Conservation (phyloP, 2,888 invertebrate species). For the Tachina fera region DNA sequence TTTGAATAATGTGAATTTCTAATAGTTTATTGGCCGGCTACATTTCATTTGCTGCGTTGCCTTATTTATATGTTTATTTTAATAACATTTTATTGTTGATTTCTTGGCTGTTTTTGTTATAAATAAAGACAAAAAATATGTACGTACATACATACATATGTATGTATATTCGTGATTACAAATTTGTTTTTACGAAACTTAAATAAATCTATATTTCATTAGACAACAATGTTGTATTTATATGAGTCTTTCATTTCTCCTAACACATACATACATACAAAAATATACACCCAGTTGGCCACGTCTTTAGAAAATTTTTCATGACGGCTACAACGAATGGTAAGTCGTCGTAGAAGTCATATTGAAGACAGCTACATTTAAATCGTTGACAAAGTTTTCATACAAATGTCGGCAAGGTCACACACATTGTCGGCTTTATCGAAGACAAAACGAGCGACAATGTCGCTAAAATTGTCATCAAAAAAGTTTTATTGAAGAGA, state of each 20-base stretch:
- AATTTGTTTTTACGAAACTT: slow-evolving; percentile 32
- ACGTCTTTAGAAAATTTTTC: no score
- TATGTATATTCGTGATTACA: not conserved
- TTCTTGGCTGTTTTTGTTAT: slow-evolving; percentile 7
- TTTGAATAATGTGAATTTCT: slow-evolving; percentile 58
- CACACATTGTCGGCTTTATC: no score
- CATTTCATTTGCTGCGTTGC: slow-evolving; percentile 41
- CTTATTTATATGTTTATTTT: not conserved
- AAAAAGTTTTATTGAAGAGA: no score
- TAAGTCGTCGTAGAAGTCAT: no score
- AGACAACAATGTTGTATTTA: slow-evolving; percentile 55
- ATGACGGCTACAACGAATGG: no score
- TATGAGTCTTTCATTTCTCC: not conserved
- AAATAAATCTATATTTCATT: slow-evolving; percentile 56
- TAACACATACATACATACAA: not conserved
- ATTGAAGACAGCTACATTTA: no score
- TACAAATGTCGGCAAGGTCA: no score
- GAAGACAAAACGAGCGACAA: no score
- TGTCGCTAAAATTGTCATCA: no score
- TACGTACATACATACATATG: no score
- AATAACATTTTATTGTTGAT: not conserved
- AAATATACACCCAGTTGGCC: not conserved
- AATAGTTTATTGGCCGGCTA: slow-evolving; percentile 56
- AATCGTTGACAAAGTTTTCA: no score
- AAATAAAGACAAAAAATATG: not conserved